Percentiles rank a stretch among this genome's conserved stretches.
phyloP scores from a whole-genome alignment of 2,888 invertebrate species.

The Polyommatus iphigenia region DNA sequence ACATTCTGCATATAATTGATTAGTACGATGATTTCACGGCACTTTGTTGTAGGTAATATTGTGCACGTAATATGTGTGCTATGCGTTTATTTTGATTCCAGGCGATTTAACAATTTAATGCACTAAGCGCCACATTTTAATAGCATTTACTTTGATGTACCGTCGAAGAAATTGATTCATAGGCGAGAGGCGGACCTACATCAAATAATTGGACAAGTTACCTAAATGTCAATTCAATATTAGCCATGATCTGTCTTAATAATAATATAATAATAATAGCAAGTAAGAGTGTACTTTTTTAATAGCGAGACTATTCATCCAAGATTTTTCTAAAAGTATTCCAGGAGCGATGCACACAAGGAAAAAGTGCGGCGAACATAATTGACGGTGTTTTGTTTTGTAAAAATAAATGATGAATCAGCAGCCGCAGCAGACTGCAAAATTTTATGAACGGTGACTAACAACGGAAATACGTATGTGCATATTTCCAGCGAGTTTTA shows the following conservation, averaged over 20 bases:
- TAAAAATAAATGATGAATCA: conserved; percentile 10
- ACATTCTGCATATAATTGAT: conserved; percentile 11
- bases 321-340: neutral
- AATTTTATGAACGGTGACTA: conserved; percentile 11
- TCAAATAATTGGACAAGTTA: too few species aligned
- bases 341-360: neutral
- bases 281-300: too few species aligned
- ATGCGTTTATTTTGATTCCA: neutral
- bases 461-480: conserved; percentile 10
- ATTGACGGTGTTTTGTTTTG: neutral
- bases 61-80: neutral
- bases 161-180: too few species aligned
- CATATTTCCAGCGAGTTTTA: conserved; percentile 17
- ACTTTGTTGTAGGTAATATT: neutral
- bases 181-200: too few species aligned
- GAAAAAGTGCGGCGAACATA: neutral
- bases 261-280: too few species aligned
- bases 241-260: too few species aligned
- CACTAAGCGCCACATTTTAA: neutral
- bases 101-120: neutral
- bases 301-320: too few species aligned
- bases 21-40: conserved; percentile 14
- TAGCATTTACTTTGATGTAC: neutral
- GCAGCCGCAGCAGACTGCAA: neutral
- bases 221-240: too few species aligned